These are phyloP conservation scores for Brassicogethes aeneus DNA, from an alignment of 2,888 invertebrate species.

Conservation along the genomic window DNA sequence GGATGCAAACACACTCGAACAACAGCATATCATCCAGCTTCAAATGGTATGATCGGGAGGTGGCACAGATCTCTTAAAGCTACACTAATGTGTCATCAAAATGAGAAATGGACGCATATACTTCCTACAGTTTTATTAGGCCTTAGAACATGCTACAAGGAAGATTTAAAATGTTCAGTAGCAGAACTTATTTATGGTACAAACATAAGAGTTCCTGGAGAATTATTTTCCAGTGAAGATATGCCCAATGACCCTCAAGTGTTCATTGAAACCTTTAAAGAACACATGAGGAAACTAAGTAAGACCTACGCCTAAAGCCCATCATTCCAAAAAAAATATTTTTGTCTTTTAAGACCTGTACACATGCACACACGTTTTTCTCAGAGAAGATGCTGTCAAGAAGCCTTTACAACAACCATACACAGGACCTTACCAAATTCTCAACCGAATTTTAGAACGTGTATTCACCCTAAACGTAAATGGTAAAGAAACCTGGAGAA, in stretches of 20 bases:
- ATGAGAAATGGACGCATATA: conserved; percentile 21
- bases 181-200: conserved; percentile 30
- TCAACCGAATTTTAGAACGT: no score
- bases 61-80: conserved; percentile 25
- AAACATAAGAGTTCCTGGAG: conserved; percentile 24
- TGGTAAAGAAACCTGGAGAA: no score
- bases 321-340: no score
- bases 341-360: no score
- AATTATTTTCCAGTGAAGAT: conserved; percentile 5
- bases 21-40: no score
- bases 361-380: no score
- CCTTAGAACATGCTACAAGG: conserved; percentile 24
- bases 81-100: conserved; percentile 21
- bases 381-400: no score
- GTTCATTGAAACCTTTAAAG: neutral
- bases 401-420: no score
- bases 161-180: conserved; percentile 25
- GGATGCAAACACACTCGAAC: conserved; percentile 21
- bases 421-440: no score
- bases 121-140: conserved; percentile 31
- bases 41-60: conserved; percentile 31
- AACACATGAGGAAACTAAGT: neutral
- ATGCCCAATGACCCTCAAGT: neutral
- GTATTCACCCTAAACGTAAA: no score
- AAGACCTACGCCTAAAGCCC: neutral